Conservation (phyloP, 1,140 invertebrate species). For the Lucilia cuprina region DNA sequence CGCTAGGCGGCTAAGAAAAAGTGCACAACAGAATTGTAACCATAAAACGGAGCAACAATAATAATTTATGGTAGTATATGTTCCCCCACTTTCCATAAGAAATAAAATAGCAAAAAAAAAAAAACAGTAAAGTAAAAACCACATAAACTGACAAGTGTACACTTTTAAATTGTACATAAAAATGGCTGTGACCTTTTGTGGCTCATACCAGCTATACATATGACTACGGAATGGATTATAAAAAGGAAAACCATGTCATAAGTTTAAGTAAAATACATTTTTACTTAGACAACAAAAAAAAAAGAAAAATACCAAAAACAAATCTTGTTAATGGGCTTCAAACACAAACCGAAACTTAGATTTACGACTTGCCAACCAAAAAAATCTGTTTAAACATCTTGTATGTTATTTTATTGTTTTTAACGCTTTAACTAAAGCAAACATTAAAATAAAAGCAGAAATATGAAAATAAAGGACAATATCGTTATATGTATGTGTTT, state of each 20-base stretch:
- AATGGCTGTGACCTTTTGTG: background rate
- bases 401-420: too few relatives aligned
- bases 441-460: background rate
- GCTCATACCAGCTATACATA: background rate
- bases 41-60: background rate
- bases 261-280: background rate
- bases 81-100: background rate
- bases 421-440: too few relatives aligned
- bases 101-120: background rate
- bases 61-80: background rate
- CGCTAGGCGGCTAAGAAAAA: background rate
- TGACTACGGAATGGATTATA: background rate
- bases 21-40: background rate
- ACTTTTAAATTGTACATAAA: background rate
- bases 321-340: background rate
- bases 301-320: background rate
- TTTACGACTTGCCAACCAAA: too few relatives aligned
- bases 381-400: too few relatives aligned
- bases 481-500: background rate
- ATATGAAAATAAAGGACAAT: background rate
- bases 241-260: background rate
- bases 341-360: background rate
- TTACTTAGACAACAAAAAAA: background rate
- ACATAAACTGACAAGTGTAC: background rate
- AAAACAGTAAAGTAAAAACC: background rate